A percentile compares a stretch with the other conserved stretches of the same genome.
Conservation (phyloP, 1,140 invertebrate species). For the Choristoneura fumiferana region DNA sequence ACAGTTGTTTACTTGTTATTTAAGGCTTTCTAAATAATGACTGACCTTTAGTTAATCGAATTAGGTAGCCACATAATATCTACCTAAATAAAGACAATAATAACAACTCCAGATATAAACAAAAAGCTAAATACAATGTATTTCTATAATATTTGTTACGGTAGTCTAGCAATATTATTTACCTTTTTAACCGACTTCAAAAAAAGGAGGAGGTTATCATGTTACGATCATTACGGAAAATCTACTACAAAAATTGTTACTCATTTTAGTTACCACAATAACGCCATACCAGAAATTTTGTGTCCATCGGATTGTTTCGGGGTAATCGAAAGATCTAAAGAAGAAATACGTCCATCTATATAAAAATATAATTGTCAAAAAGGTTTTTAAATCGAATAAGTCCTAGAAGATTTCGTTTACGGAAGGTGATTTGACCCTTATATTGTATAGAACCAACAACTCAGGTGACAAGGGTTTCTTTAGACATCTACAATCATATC, state of each 20-base stretch:
- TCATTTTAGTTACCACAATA: neutral
- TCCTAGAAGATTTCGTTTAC: neutral
- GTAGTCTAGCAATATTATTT: too few relatives aligned
- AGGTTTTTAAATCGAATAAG: constrained; percentile 10
- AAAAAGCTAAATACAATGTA: too few relatives aligned
- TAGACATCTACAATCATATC: constrained; percentile 1
- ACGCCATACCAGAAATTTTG: neutral
- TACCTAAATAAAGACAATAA: too few relatives aligned
- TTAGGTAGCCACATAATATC: too few relatives aligned
- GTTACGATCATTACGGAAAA: neutral
- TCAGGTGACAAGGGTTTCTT: constrained; percentile 9
- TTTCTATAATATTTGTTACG: too few relatives aligned
- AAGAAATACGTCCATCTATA: neutral
- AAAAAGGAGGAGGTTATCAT: too few relatives aligned
- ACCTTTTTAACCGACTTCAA: too few relatives aligned
- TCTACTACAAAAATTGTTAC: neutral
- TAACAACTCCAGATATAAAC: too few relatives aligned
- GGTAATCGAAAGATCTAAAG: neutral
- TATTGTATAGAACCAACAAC: constrained; percentile 2
- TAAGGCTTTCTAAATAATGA: too few relatives aligned
- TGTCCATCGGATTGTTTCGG: neutral
- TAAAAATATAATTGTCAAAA: neutral
- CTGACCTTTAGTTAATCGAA: too few relatives aligned
- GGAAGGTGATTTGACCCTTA: neutral
- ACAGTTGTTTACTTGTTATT: too few relatives aligned